phyloP scores from a whole-genome alignment of 2,888 invertebrate species.

The Fragum sueziense region DNA sequence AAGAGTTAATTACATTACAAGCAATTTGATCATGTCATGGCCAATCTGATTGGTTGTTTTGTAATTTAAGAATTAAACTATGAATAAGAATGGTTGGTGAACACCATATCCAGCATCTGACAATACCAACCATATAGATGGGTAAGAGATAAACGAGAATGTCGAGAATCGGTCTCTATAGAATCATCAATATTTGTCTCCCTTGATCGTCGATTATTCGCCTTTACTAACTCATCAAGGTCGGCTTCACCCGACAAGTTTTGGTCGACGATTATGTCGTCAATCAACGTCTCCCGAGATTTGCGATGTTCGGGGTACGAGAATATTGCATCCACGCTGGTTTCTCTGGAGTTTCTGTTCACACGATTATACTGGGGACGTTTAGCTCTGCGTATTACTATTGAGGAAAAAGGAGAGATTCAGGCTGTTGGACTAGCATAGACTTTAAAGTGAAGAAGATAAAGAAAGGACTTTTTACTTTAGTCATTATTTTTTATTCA shows the following conservation, averaged over 20 bases:
- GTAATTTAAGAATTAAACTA: too few relatives aligned
- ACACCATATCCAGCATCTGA: too few relatives aligned
- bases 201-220: slow-evolving; percentile 24
- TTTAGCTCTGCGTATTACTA: slow-evolving; percentile 46
- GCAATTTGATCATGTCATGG: too few relatives aligned
- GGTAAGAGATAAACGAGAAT: slow-evolving; percentile 9
- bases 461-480: too few relatives aligned
- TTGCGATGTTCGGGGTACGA: slow-evolving; percentile 49
- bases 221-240: slow-evolving; percentile 37
- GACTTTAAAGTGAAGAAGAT: too few relatives aligned
- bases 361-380: slow-evolving; percentile 32
- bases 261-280: slow-evolving; percentile 61
- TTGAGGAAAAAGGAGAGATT: neutral
- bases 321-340: slow-evolving; percentile 55
- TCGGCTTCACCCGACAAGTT: slow-evolving; percentile 41
- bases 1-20: too few relatives aligned
- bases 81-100: too few relatives aligned
- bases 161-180: slow-evolving; percentile 13
- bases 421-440: neutral
- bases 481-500: too few relatives aligned
- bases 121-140: slow-evolving; percentile 34
- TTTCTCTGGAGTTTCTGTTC: slow-evolving; percentile 56
- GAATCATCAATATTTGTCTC: slow-evolving; percentile 42
- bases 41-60: too few relatives aligned
- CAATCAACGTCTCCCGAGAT: slow-evolving; percentile 64